Conservation (phyloP, 2,797 vertebrate species). For the Steatocranus sp. region DNA sequence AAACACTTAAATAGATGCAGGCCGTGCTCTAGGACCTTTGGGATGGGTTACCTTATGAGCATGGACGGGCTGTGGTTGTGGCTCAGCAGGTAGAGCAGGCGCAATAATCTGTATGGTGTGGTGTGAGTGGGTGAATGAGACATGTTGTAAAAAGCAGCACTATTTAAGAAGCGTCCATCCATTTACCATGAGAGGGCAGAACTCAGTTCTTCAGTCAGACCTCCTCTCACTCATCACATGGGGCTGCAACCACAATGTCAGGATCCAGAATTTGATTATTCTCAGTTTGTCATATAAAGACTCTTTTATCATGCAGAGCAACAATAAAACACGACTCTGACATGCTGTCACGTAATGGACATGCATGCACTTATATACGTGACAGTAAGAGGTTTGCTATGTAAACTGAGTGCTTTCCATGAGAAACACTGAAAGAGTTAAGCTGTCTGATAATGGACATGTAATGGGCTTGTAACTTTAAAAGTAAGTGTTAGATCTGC, state of each 20-base stretch:
- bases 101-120: fast-evolving
- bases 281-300: background rate
- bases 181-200: background rate
- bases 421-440: background rate
- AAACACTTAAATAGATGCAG: background rate
- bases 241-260: background rate
- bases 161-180: background rate
- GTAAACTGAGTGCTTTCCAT: background rate
- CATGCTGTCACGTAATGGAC: background rate
- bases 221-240: background rate
- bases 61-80: fast-evolving
- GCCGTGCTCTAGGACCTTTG: background rate
- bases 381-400: background rate
- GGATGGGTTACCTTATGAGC: background rate
- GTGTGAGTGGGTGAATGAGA: background rate
- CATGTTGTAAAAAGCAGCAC: background rate
- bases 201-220: background rate
- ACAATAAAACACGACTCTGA: background rate
- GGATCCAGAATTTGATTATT: background rate
- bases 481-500: background rate
- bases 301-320: background rate
- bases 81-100: background rate
- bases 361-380: background rate
- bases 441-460: background rate
- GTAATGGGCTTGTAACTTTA: fast-evolving